phyloP scores from a whole-genome alignment of 2,113 vertebrate species.

The Mohoua ochrocephala region DNA sequence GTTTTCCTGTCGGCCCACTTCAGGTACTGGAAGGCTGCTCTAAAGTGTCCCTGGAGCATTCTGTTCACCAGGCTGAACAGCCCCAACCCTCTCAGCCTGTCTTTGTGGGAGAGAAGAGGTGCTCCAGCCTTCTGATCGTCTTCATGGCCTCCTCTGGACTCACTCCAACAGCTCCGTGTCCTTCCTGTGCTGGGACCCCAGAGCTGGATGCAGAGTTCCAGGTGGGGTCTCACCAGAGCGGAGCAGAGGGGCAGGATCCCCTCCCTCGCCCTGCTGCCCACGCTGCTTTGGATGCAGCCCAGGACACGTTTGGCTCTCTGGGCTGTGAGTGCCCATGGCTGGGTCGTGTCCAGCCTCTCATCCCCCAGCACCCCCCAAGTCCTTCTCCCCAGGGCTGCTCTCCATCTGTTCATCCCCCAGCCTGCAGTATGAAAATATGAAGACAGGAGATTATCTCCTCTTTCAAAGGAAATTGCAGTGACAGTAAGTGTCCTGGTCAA shows the following conservation, averaged over 20 bases:
- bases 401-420: rapidly evolving
- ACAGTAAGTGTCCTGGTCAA: not conserved
- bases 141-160: not conserved
- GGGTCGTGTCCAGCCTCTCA: not conserved
- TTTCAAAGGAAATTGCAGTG: not conserved
- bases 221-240: not conserved
- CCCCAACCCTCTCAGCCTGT: not conserved
- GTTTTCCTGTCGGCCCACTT: not conserved
- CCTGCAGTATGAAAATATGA: not conserved
- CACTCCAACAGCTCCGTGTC: rapidly evolving
- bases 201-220: not conserved
- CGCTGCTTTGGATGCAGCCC: not conserved
- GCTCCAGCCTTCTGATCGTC: not conserved
- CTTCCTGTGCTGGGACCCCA: not conserved
- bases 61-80: not conserved
- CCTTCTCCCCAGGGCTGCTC: not conserved
- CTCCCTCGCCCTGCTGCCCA: not conserved
- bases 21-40: not conserved
- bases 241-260: not conserved
- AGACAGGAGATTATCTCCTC: not conserved
- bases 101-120: not conserved
- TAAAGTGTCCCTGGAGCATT: not conserved
- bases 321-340: not conserved
- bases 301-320: not conserved
- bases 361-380: rapidly evolving